phyloP scores from a whole-genome alignment of 2,888 invertebrate genomes.

The Crematogaster levior region DNA sequence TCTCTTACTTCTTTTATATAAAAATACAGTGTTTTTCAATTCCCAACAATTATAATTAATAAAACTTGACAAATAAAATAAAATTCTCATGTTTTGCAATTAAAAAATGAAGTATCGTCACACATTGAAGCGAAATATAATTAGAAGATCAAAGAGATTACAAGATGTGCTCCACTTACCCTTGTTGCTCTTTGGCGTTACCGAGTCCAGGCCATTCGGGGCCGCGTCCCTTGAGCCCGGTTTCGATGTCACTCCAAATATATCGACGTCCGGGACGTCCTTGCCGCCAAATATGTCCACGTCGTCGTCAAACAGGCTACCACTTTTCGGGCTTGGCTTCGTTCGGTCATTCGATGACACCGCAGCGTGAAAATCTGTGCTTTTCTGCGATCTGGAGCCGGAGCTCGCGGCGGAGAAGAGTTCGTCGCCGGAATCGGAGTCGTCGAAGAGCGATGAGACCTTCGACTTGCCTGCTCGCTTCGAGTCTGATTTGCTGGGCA shows the following conservation, averaged over 20 bases:
- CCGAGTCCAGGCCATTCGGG: slow-evolving; percentile 29
- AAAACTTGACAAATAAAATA: neutral
- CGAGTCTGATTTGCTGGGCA: slow-evolving; percentile 76
- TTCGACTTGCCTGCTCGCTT: slow-evolving; percentile 76
- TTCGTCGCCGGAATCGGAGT: slow-evolving; percentile 82
- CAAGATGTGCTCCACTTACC: neutral
- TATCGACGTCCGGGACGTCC: slow-evolving; percentile 78
- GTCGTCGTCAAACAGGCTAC: slow-evolving; percentile 79
- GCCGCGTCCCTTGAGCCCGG: slow-evolving; percentile 10
- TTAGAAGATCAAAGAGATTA: neutral
- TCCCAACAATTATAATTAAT: neutral
- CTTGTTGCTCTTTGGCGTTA: slow-evolving; percentile 35
- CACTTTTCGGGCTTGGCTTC: slow-evolving; percentile 62
- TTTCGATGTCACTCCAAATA: slow-evolving; percentile 72
- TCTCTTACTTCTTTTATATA: neutral
- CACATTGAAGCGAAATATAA: neutral
- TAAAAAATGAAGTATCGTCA: neutral
- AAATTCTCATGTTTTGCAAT: neutral
- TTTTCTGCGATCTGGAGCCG: slow-evolving; percentile 79
- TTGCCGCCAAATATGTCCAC: slow-evolving; percentile 72
- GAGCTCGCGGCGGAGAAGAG: slow-evolving; percentile 81
- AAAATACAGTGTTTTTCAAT: neutral
- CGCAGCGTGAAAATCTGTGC: slow-evolving; percentile 74
- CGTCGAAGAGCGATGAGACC: slow-evolving; percentile 79
- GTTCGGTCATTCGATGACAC: slow-evolving; percentile 69